Conservation (phyloP, 1,140 invertebrate genomes). For the Orussus abietinus region DNA sequence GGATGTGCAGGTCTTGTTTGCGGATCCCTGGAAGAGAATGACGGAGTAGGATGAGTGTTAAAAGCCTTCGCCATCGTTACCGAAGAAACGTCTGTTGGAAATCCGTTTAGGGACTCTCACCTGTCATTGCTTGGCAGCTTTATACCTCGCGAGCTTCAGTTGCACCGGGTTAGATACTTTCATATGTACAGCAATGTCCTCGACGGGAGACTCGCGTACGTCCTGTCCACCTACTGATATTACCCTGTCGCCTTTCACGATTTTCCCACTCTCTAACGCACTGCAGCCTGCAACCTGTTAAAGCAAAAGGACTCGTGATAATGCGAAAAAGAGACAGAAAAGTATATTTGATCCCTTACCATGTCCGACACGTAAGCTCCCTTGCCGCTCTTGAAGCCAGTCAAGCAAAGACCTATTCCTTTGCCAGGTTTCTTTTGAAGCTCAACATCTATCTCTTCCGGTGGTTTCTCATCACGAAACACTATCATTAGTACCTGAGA, state of each 20-base stretch:
- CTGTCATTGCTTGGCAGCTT: slow-evolving; percentile 39
- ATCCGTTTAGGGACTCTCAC: slow-evolving; percentile 14
- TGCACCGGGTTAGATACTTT: slow-evolving; percentile 47
- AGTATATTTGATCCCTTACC: slow-evolving; percentile 58
- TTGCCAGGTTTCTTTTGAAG: slow-evolving; percentile 88
- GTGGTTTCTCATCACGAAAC: slow-evolving; percentile 78
- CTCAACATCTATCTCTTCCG: slow-evolving; percentile 84
- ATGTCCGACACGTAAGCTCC: slow-evolving; percentile 95
- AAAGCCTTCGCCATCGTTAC: background rate
- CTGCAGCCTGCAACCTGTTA: slow-evolving; percentile 80
- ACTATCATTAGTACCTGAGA: slow-evolving; percentile 84
- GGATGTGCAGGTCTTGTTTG: slow-evolving; percentile 39
- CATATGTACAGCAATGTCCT: slow-evolving; percentile 59
- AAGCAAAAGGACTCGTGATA: slow-evolving; percentile 12
- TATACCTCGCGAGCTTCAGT: slow-evolving; percentile 46
- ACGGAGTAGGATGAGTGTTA: background rate
- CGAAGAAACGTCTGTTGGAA: background rate
- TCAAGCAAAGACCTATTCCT: slow-evolving; percentile 87
- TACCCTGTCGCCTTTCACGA: slow-evolving; percentile 91
- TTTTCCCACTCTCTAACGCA: slow-evolving; percentile 85
- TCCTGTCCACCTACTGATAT: slow-evolving; percentile 86
- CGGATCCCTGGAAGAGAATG: slow-evolving; percentile 29
- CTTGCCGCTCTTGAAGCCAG: slow-evolving; percentile 79
- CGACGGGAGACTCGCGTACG: slow-evolving; percentile 74
- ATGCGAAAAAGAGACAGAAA: slow-evolving; percentile 1